A percentile compares a stretch with the other conserved stretches of the same genome.
phyloP scores from a whole-genome alignment of 2,797 vertebrate genomes.

The Avahi laniger region DNA sequence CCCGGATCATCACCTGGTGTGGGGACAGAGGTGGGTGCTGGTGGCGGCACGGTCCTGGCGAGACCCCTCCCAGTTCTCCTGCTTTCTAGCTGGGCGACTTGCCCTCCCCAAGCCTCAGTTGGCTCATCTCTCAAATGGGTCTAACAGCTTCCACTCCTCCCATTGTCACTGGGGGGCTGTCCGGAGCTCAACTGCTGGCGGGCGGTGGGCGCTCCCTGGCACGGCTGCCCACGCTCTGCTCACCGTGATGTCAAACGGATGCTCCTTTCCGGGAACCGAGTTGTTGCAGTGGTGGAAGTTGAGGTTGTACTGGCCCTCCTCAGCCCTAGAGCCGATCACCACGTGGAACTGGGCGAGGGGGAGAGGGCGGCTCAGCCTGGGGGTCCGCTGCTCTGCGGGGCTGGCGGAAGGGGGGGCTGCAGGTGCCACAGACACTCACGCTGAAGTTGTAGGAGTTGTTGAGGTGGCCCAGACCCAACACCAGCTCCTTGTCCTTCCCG shows the following conservation, averaged over 20 bases:
- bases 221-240: slow-evolving; percentile 4
- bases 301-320: slow-evolving; percentile 89
- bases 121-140: neutral
- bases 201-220: neutral
- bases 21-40: neutral
- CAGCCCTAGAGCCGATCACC: slow-evolving; percentile 76
- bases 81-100: neutral
- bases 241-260: slow-evolving; percentile 85
- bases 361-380: neutral
- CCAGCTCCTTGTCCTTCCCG: slow-evolving; percentile 29
- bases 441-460: slow-evolving; percentile 86
- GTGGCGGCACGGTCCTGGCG: neutral
- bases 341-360: slow-evolving; percentile 84
- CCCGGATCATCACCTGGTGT: slow-evolving; percentile 86
- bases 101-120: neutral
- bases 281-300: slow-evolving; percentile 89
- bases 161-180: neutral
- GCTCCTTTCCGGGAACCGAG: neutral
- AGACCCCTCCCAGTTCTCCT: neutral
- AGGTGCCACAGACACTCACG: slow-evolving; percentile 77
- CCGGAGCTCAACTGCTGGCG: neutral
- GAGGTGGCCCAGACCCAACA: slow-evolving; percentile 76
- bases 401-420: fast-evolving
- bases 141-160: neutral
- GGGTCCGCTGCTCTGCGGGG: fast-evolving